These are phyloP conservation scores for Ameiurus melas DNA, from an alignment of 2,113 vertebrate species.

Conservation along the genomic window DNA sequence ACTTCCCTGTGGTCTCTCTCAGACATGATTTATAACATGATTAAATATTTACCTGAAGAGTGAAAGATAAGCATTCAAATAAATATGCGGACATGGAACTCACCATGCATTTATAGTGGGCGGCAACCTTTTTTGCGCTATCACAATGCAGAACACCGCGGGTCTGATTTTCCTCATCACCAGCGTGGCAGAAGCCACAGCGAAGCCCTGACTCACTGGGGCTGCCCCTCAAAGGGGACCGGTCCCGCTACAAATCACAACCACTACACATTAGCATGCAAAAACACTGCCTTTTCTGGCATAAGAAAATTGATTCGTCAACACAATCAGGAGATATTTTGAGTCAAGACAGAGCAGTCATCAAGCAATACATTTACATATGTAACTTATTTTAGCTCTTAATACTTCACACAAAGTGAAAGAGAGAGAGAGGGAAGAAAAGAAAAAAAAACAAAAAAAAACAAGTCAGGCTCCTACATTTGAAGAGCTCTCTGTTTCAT, in stretches of 20 bases:
- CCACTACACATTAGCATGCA: conserved; percentile 10
- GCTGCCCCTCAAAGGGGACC: conserved; percentile 92
- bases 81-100: conserved; percentile 45
- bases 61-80: not conserved
- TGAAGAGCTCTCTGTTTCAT: conserved; percentile 92
- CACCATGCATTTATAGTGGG: conserved; percentile 99
- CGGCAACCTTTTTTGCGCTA: conserved; percentile 97
- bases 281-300: not conserved
- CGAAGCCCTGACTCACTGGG: conserved; percentile 91
- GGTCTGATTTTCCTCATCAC: conserved; percentile 95
- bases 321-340: not conserved
- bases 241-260: conserved; percentile 80
- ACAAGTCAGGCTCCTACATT: conserved; percentile 77
- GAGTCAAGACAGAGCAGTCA: not conserved
- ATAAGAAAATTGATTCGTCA: not conserved
- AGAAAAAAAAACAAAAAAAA: too few species aligned
- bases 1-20: not conserved
- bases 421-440: too few species aligned
- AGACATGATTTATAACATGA: not conserved
- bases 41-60: not conserved
- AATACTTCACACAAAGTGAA: not conserved
- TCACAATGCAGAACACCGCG: conserved; percentile 94
- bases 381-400: not conserved
- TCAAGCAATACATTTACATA: not conserved
- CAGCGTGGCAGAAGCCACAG: conserved; percentile 97